Base-by-base conservation (phyloP, 92 coral and sea anemone species). In the Actinernus sp. region DNA sequence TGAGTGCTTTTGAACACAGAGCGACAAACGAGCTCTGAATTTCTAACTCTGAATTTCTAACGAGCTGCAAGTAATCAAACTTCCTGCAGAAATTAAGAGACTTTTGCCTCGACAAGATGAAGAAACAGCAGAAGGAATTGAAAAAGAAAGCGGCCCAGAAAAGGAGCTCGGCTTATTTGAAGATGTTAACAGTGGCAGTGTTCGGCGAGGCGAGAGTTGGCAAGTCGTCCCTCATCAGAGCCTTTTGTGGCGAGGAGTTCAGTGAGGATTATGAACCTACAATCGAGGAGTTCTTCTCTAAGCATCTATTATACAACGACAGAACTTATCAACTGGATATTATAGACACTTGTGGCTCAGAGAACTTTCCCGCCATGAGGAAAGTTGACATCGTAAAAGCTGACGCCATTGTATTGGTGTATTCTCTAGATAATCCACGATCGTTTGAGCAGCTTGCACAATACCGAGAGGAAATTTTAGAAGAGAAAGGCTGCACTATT, bases 351-450 rank as follows among this genome's bases (percentile, higher is more conserved):
- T 90, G 93, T 28, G 97, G 97, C 3, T 61, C 97, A 22, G 97
- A 90, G 62, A 90, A 87, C 48, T 90, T 90, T 55, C 97, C 97
- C 0, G 97, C 97, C 2, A 90, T 90, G 92, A 63, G 97, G 58
- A 54, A 82, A 53, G 92, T 90, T 0, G 97, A 86, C 63, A 90
- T 90, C 23, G 71, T 77, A 34, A 90, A 90, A 58, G 84, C 97
- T 19, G 92, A 90, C 50, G 97, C 91, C 0, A 58, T 86, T 26
- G 40, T 90, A 23, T 75, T 90, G 32, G 97, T 90, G 2, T 90
- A 90, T 61, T 90, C 97, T 10, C 29, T 77, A n/a, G 97, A 90
- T 37, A 72, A 81, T 24, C 84, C 92, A 7, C 63, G 54, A 40
- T 81, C 92, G 5, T 90, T 90, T 52, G 97, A 86, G 18, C 81